Base-by-base conservation (phyloP, 2,113 vertebrate species). In the Lagopus muta region DNA sequence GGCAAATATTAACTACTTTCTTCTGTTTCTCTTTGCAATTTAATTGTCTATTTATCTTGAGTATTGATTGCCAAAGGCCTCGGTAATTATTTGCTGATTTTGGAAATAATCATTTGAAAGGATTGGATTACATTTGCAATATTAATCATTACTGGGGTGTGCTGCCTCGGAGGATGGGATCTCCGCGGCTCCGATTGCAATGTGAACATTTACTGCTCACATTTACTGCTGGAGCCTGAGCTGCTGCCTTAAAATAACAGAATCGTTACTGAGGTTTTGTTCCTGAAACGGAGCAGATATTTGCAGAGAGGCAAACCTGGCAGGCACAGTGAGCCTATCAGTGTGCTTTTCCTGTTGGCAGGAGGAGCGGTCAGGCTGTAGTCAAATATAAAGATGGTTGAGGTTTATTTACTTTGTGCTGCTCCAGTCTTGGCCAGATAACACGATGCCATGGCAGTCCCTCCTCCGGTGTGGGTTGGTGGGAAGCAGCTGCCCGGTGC, bases 11-110 rank as follows among this genome's bases (percentile, higher is more conserved):
- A 96, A 93, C 82, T 90, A 61, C 89, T 92, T 94, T 88, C 89
- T 95, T 94, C 72, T 94, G 73, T 92, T 95, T 88, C 85, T 90
- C 94, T 91, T 90, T 94, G 79, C 66, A 75, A 52, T 91, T 69
- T 88, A 92, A 78, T 95, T 90, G 86, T 92, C 82, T 96, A 7
- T 96, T 95, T 96, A 61, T 94, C 91, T 95, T 94, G 82, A 77
- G 12, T 95, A 95, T 95, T 94, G 85, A 93, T 94, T 73, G 77
- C 86, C 76, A 80, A 80, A 65, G 88, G 50, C 61, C 78, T 93
- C 61, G 66, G 87, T 92, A 93, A 93, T 92, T 95, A 92, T 93
- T 97, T 95, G 86, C 72, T 92, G 88, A 62, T 82, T 90, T 92
- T 94, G 86, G 88, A 91, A 88, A 71, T 78, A 89, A 88, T 48